phyloP scores from a whole-genome alignment of 2,113 vertebrate species.

The Cyprinodon tularosa region DNA sequence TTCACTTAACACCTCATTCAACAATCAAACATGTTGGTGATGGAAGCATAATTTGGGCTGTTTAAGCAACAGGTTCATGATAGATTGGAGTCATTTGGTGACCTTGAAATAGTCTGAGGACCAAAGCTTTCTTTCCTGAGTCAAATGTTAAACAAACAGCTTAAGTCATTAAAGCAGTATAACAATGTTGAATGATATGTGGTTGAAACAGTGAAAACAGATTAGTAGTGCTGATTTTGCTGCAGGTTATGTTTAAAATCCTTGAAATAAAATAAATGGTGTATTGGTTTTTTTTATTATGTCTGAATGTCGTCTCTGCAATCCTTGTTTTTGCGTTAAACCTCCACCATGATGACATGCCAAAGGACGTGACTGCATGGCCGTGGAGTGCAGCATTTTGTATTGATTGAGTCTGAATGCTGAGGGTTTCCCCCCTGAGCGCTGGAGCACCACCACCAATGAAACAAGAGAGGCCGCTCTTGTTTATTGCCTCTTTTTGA shows the following conservation, averaged over 20 bases:
- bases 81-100: background rate
- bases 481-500: conserved; percentile 66
- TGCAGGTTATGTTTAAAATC: background rate
- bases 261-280: background rate
- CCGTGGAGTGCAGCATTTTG: conserved; percentile 48
- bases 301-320: conserved; percentile 28
- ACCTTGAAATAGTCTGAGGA: background rate
- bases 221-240: background rate
- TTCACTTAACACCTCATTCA: background rate
- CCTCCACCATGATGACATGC: conserved; percentile 12
- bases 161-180: background rate
- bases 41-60: background rate
- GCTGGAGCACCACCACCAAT: conserved; percentile 47
- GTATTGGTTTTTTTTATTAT: background rate
- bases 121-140: background rate
- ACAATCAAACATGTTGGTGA: background rate
- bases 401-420: conserved; percentile 66
- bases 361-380: conserved; percentile 20
- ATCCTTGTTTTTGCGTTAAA: conserved; percentile 19
- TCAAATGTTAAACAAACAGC: background rate
- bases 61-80: background rate
- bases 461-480: conserved; percentile 45
- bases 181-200: background rate
- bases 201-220: background rate
- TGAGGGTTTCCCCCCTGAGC: conserved; percentile 49